These are phyloP conservation scores for Linnaemya tessellans DNA, from an alignment of 2,888 invertebrate species.

Conservation along the genomic window DNA sequence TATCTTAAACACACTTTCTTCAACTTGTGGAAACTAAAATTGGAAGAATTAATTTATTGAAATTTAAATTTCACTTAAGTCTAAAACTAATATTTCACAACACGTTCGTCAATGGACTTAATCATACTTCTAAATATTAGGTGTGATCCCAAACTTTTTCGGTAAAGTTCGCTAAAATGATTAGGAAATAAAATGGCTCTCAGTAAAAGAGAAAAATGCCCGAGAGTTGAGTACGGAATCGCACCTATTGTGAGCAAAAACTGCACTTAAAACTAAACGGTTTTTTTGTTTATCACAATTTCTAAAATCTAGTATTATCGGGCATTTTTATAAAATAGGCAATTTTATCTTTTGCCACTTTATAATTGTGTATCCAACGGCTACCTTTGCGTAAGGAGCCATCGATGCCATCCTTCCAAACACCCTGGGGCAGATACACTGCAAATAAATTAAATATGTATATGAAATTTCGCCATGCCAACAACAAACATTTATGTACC, in stretches of 20 bases:
- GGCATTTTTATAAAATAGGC: constrained; percentile 94
- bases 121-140: constrained; percentile 10
- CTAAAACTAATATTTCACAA: background rate
- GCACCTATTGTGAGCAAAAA: background rate
- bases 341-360: constrained; percentile 90
- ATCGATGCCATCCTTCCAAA: constrained; percentile 96
- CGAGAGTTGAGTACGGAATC: no score
- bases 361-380: constrained; percentile 95
- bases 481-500: constrained; percentile 80
- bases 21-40: background rate
- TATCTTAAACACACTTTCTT: no score
- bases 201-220: no score
- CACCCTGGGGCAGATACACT: constrained; percentile 95
- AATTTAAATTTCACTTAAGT: no score
- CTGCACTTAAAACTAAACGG: background rate
- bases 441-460: constrained; percentile 74
- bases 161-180: no score
- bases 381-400: constrained; percentile 93
- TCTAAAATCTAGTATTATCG: constrained; percentile 89
- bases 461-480: background rate
- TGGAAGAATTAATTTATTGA: background rate
- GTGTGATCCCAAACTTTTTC: no score
- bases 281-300: constrained; percentile 64
- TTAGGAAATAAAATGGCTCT: no score
- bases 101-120: background rate